Evolutionary conservation across 2,888 invertebrate genomes (phyloP), one percentile per base, ranked within the genome.

Genomic region (Augiades crinisus): DNA sequence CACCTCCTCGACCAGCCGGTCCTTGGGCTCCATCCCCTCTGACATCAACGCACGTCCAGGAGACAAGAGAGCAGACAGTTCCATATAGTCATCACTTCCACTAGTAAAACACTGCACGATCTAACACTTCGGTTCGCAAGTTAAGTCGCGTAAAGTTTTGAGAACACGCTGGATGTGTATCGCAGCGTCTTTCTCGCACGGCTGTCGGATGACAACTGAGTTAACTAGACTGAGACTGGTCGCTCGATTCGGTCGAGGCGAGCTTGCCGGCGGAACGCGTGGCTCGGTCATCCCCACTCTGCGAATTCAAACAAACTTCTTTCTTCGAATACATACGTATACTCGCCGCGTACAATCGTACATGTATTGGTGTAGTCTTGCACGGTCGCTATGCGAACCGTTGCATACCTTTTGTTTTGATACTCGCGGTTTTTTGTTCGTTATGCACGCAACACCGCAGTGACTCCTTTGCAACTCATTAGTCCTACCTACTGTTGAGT

Each of bases 71-170:
- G 72, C 63, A 63, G 65, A 72, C 62, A 65, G 72, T 81, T 81
- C 87, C 82, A 78, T 75, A 81, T 72, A 80, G 73, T 85, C 88
- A 89, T 89, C 89, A 88, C 88, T 88, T 75, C 70, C 77, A 81
- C 78, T 44, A 24, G 24, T 44, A 69, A 73, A 69, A 76, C 80
- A 83, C 78, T 75, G 58, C 62, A 65, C 70, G 77, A 82, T 76
- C 78, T 62, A 78, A 84, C 85, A 86, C 83, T 82, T 66, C 66
- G 61, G 68, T 71, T 61, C 59, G 70, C 75, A 76, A 64, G 84
- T 79, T 81, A 76, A 78, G 78, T 85, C 84, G 85, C 86, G 87
- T 78, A 76, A 86, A 86, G 81, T 87, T 85, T 75, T 64, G 86
- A 84, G 89, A 88, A 89, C 89, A 86, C 89, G 79, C 78, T 60